Evolutionary conservation across 2,888 invertebrate genomes (phyloP), one percentile per base, ranked within the genome.

Genomic region (Clanis bilineata): DNA sequence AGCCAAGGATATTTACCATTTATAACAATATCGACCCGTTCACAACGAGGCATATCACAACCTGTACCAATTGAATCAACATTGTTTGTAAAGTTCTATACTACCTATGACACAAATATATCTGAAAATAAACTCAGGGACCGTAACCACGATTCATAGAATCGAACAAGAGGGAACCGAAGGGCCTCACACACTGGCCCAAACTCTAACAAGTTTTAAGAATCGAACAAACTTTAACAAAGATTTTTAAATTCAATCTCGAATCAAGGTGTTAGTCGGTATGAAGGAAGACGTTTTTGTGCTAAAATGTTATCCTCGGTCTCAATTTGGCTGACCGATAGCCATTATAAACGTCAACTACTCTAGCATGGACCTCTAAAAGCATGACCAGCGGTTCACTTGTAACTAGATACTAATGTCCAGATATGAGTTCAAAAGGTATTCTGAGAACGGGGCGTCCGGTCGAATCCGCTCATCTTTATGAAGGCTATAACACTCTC

Each of bases 21-120:
- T 88, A 91, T 90, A 92, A 92, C 92, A 91, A 91, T 90, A 90
- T 90, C 89, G 89, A 88, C 91, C 85, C 92, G 92, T 91, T 92
- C 85, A 86, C 87, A 92, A 92, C 92, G 90, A 89, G 91, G 89
- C 87, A 82, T 90, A 90, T 92, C 92, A 92, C 92, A 92, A 92
- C 92, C 92, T 89, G 91, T 90, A 90, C 89, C 88, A 92, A 91
- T 92, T 92, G 91, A 91, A 91, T 89, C 87, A 91, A 90, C 90
- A 90, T 91, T 88, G 90, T 91, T 91, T 91, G 91, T 92, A 91
- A 91, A 92, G 88, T 88, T 86, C 88, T 92, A 91, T 88, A 85
- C 92, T 92, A 92, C 83, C 91, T 92, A 92, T 85, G 90, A 90
- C 90, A 89, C 88, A 90, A 87, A 87, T 83, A 88, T 80, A 82